Evolutionary conservation across 2,113 vertebrate species (phyloP).

Genomic region (Rallus limicola): DNA sequence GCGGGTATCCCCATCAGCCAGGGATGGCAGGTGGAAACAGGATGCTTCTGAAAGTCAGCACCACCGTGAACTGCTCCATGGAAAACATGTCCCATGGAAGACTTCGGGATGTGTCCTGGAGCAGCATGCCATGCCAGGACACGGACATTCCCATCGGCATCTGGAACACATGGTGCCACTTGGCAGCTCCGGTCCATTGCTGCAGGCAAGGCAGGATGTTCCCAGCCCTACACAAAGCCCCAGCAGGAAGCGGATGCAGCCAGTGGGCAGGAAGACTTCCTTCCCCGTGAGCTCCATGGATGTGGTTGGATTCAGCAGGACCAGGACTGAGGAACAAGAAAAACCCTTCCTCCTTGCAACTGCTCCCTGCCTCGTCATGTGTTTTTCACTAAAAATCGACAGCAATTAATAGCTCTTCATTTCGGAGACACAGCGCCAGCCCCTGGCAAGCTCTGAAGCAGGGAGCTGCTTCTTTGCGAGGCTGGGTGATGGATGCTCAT

Average conservation of each 20-base stretch:
- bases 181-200: background rate
- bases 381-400: background rate
- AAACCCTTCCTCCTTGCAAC: background rate
- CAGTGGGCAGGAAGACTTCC: background rate
- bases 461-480: background rate
- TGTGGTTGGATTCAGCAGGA: background rate
- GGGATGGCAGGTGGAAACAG: background rate
- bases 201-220: background rate
- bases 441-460: background rate
- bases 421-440: background rate
- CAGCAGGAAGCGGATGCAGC: background rate
- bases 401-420: background rate
- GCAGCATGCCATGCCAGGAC: background rate
- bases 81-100: background rate
- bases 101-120: background rate
- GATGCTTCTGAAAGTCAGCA: background rate
- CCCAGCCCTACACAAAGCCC: background rate
- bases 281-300: rapidly evolving
- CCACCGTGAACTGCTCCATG: background rate
- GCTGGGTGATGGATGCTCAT: constrained; percentile 43
- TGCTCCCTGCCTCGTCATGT: rapidly evolving
- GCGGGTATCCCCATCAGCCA: rapidly evolving
- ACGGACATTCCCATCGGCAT: rapidly evolving
- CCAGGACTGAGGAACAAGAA: background rate
- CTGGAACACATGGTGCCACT: background rate